Base-by-base conservation (phyloP, 30 jellyfish, hydroid and myxozoan species). In the Haliclystus octoradiatus region DNA sequence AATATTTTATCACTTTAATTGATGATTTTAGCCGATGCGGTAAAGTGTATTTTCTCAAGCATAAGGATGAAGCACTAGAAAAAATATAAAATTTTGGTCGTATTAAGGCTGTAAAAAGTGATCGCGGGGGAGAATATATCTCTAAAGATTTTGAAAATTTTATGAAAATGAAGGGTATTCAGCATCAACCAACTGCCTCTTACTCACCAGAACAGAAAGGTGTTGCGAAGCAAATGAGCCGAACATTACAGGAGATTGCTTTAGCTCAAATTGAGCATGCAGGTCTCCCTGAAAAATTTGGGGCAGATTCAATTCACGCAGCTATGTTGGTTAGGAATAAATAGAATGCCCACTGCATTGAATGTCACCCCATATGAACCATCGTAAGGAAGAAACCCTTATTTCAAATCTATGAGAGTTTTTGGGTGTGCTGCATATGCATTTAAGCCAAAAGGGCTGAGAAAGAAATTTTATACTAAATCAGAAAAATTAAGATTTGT, bases 361-460 rank as follows among this genome's bases (percentile, higher is more conserved):
- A 50, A 68, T 3, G 82, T 34, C 7, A 70, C 93, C 1, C 88
- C 91, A 27, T 72, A 33, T 72, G 91, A 79, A 63, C 34, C 31
- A 26, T 79, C 35, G 81, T 3, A 31, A 34, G 91, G 93, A 19
- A 24, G 1, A 12, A 79, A 62, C 30, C 88, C 88, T 33, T 40
- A 63, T 28, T 80, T 71, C 12, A 33, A 23, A 28, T 28, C 71
- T 51, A 70, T 79, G 7, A 26, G 88, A 25, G 49, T 53, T 2
- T 78, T 78, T 60, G 85, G 85, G 4, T 78, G 92, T 63, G 27
- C 26, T 25, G 85, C 81, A n/a, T 70, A 68, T 46, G 88, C 88
- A 15, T 78, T 49, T 26, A 50, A 69, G 31, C 72, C 81, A 24
- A 62, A 78, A 31, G 75, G 67, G 26, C 69, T 23, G 52, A 26